Evolutionary conservation across 1,140 invertebrate genomes (phyloP).

Genomic region (Leptonema lineaticorne): DNA sequence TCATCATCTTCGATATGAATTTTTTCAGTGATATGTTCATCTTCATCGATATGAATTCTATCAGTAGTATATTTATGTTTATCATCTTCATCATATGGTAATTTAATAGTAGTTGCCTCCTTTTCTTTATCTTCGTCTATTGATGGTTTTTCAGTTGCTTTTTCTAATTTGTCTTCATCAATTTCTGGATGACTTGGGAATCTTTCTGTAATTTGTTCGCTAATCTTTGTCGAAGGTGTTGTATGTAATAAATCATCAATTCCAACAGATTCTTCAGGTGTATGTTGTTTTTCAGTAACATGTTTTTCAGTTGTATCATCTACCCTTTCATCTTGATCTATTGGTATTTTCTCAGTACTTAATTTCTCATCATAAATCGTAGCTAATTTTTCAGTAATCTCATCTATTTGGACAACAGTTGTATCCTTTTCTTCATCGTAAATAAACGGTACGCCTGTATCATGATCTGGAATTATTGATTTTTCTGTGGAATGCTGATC

Average conservation of each 20-base stretch:
- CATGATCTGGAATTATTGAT: not conserved
- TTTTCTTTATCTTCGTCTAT: not conserved
- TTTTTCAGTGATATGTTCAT: slow-evolving; percentile 13
- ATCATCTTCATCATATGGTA: not conserved
- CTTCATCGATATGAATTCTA: not conserved
- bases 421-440: too few relatives aligned
- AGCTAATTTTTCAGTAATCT: too few relatives aligned
- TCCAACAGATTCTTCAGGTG: not conserved
- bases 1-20: not conserved
- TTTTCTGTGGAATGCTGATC: not conserved
- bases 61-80: not conserved
- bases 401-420: too few relatives aligned
- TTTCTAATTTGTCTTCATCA: not conserved
- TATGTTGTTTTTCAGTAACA: not conserved
- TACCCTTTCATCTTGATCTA: too few relatives aligned
- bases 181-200: not conserved
- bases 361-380: too few relatives aligned
- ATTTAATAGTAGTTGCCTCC: too few relatives aligned
- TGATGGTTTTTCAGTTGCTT: not conserved
- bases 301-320: too few relatives aligned
- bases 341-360: too few relatives aligned
- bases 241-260: not conserved
- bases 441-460: too few relatives aligned
- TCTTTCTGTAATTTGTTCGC: not conserved
- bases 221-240: too few relatives aligned